Evolutionary conservation across 2,797 vertebrate genomes (phyloP), one percentile per base, ranked within the genome.

Genomic region (Pseudochaenichthys georgianus): DNA sequence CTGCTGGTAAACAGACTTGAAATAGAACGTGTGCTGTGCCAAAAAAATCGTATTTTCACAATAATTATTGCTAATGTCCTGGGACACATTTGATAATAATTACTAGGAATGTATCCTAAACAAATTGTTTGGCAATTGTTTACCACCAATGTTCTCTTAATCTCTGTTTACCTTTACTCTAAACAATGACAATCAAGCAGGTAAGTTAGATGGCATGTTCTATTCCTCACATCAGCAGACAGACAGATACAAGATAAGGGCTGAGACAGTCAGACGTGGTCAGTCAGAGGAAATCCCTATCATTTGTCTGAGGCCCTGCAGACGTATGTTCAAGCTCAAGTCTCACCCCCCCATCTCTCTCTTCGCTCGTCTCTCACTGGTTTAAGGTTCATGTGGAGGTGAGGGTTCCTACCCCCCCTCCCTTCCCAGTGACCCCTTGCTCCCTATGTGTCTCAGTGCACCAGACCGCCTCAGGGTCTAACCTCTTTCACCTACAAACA

Each of bases 271-370:
- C 83, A 89, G 84, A 84, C 77, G 46, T 89, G 90, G 83, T 89
- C 80, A 85, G 77, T 74, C 80, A 75, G 77, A 90, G 91, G 91
- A 93, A 94, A 94, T 93, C 91, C 89, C 87, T 78, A 78, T 92
- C 82, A 93, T 93, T 94, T 90, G 90, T 91, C 87, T 87, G 47
- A 64, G 79, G 81, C 89, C 88, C 88, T 70, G 77, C 81, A 91
- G 91, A 89, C 86, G 78, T 90, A 90, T 93, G 91, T 89, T 93
- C 91, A 92, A 93, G 90, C 91, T 93, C 92, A 92, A 91, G 90
- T 90, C 90, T 84, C 84, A 50, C 74, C 82, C 75, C 67, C 67
- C 28, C 9, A 53, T 75, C 58, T 67, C 54, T 71, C 55, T 76
- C 64, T 60, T 59, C 13, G 13, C 70, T 72, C 66, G 76, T 72